Conservation (phyloP, 2,888 invertebrate genomes). For the Drosophila ochracea region DNA sequence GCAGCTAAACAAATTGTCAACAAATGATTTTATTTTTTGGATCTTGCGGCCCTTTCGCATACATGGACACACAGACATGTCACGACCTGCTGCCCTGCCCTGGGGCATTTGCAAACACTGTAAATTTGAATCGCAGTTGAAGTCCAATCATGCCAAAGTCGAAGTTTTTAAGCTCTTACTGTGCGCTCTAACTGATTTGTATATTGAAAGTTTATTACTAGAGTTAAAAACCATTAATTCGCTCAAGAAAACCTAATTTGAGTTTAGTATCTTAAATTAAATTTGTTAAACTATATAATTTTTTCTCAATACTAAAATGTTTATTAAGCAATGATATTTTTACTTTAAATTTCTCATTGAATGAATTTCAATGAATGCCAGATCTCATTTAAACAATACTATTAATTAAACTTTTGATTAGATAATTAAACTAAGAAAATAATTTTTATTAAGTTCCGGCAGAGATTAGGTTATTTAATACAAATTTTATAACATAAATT, state of each 20-base stretch:
- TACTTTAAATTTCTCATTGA: neutral
- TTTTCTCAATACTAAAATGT: neutral
- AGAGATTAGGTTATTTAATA: neutral
- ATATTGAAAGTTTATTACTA: neutral
- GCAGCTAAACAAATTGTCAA: slow-evolving; percentile 82
- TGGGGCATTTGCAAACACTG: slow-evolving; percentile 57
- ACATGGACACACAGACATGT: slow-evolving; percentile 48
- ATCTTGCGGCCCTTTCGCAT: slow-evolving; percentile 47
- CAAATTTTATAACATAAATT: neutral
- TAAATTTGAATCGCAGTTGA: slow-evolving; percentile 69
- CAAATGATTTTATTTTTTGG: slow-evolving; percentile 75
- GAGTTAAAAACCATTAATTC: neutral
- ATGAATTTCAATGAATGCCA: neutral
- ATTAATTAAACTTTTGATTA: neutral
- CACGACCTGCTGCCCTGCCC: slow-evolving; percentile 52
- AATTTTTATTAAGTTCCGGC: neutral
- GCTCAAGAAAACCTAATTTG: neutral
- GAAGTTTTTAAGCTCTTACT: slow-evolving; percentile 27
- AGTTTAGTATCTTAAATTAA: neutral
- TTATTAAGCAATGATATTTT: neutral
- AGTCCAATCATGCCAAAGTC: slow-evolving; percentile 35
- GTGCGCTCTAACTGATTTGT: neutral
- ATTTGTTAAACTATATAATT: neutral
- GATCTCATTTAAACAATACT: neutral
- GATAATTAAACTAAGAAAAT: neutral